A percentile compares a stretch with the other conserved stretches of the same genome.
Evolutionary conservation across 1,140 invertebrate species (phyloP).

Genomic region (Leptinotarsa defecta): DNA sequence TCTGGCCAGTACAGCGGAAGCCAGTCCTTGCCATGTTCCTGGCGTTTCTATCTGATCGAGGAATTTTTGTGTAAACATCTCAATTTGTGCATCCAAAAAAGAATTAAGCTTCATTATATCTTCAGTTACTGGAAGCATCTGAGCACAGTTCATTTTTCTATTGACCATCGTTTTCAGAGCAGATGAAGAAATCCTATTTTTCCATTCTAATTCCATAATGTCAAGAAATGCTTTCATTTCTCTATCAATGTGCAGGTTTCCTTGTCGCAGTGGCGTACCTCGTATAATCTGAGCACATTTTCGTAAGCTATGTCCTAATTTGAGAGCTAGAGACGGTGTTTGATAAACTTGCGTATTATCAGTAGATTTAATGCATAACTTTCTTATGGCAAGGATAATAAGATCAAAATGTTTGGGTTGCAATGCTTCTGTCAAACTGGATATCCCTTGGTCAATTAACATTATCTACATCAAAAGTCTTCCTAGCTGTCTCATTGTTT

Average conservation of each 20-base stretch:
- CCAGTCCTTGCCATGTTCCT: background rate
- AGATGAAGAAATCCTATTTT: background rate
- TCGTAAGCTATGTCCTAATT: slow-evolving; percentile 1
- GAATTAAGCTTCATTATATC: slow-evolving; percentile 21
- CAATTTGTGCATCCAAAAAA: slow-evolving; percentile 11
- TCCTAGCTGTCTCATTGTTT: background rate
- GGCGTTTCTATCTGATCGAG: background rate
- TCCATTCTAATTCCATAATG: slow-evolving; percentile 12
- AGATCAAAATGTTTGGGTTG: background rate
- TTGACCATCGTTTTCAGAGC: background rate
- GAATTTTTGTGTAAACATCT: slow-evolving; percentile 6
- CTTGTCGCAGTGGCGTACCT: background rate
- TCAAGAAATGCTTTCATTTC: background rate
- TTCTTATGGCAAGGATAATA: background rate
- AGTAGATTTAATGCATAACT: background rate
- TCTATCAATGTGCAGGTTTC: background rate
- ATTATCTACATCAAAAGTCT: background rate
- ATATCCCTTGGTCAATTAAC: background rate
- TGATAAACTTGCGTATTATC: background rate
- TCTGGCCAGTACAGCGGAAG: slow-evolving; percentile 8
- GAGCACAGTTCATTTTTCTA: background rate
- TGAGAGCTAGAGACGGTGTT: slow-evolving; percentile 6
- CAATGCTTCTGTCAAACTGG: background rate
- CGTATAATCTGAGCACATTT: background rate
- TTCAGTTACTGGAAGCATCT: background rate